These are phyloP conservation scores for Spodoptera exigua DNA, from an alignment of 2,888 invertebrate genomes.

Conservation along the genomic window DNA sequence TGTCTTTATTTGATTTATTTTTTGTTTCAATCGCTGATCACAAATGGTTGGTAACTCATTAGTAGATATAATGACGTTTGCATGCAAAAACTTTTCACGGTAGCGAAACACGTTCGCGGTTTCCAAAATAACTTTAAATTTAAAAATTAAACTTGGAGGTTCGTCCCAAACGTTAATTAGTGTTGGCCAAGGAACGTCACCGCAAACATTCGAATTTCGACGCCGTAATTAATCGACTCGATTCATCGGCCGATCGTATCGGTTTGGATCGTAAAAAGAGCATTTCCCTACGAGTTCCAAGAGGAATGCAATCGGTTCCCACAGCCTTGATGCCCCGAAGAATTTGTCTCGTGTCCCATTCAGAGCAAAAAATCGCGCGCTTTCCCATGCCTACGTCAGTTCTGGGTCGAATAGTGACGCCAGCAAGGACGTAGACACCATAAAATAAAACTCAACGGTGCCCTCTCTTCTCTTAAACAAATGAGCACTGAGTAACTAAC, in stretches of 20 bases:
- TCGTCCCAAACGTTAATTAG: conserved; percentile 71
- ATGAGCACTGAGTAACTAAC: conserved; percentile 46
- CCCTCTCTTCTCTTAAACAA: conserved; percentile 45
- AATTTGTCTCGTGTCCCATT: conserved; percentile 76
- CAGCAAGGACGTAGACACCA: conserved; percentile 60
- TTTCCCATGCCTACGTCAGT: conserved; percentile 84
- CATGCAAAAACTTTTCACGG: conserved; percentile 39
- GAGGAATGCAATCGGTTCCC: conserved; percentile 87
- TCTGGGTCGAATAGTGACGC: conserved; percentile 71
- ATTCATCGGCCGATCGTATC: conserved; percentile 83
- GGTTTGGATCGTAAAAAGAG: conserved; percentile 77
- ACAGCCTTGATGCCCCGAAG: conserved; percentile 81
- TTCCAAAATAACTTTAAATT: conserved; percentile 58
- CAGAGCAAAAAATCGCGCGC: conserved; percentile 82
- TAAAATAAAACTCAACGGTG: conserved; percentile 42
- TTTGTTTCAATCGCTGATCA: conserved; percentile 30
- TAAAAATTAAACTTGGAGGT: conserved; percentile 60
- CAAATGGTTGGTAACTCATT: conserved; percentile 40
- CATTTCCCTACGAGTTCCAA: conserved; percentile 78
- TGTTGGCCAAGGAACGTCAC: conserved; percentile 69
- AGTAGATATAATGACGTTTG: conserved; percentile 24
- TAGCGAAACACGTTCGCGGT: conserved; percentile 29
- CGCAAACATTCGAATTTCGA: conserved; percentile 75
- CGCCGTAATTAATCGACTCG: conserved; percentile 81
- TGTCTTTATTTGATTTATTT: conserved; percentile 43